Evolutionary conservation across 2,888 invertebrate genomes (phyloP).

Genomic region (Ectropis crepuscularia): DNA sequence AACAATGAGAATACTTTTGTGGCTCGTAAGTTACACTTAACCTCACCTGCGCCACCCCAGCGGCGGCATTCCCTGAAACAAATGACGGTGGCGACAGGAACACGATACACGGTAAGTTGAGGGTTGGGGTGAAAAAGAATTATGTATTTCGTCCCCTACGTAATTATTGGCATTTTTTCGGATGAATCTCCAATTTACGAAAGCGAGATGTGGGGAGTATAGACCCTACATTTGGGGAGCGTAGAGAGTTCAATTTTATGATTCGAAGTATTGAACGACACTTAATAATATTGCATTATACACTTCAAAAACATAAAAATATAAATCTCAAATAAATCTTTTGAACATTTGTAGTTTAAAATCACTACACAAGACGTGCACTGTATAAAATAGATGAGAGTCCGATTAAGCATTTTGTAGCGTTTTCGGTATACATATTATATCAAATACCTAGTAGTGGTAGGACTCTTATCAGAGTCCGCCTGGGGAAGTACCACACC

Average conservation of each 20-base stretch:
- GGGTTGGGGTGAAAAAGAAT: slow-evolving; percentile 59
- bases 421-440: no score
- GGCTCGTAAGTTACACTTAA: slow-evolving; percentile 18
- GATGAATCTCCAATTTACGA: slow-evolving; percentile 63
- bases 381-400: no score
- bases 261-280: slow-evolving; percentile 5
- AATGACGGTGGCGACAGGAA: slow-evolving; percentile 16
- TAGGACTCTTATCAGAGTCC: no score
- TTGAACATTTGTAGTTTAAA: no score
- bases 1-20: slow-evolving; percentile 11
- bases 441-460: no score
- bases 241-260: slow-evolving; percentile 21
- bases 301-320: no score
- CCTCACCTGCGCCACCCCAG: slow-evolving; percentile 30
- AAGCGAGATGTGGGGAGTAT: slow-evolving; percentile 42
- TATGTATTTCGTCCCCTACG: slow-evolving; percentile 62
- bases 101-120: slow-evolving; percentile 32
- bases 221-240: slow-evolving; percentile 14
- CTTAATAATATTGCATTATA: slow-evolving; percentile 10
- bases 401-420: no score
- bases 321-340: no score
- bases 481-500: no score
- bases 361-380: no score
- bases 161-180: slow-evolving; percentile 73
- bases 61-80: slow-evolving; percentile 11